These are phyloP conservation scores for Chalcosyrphus nemorum DNA, from an alignment of 2,888 invertebrate genomes.

Conservation along the genomic window DNA sequence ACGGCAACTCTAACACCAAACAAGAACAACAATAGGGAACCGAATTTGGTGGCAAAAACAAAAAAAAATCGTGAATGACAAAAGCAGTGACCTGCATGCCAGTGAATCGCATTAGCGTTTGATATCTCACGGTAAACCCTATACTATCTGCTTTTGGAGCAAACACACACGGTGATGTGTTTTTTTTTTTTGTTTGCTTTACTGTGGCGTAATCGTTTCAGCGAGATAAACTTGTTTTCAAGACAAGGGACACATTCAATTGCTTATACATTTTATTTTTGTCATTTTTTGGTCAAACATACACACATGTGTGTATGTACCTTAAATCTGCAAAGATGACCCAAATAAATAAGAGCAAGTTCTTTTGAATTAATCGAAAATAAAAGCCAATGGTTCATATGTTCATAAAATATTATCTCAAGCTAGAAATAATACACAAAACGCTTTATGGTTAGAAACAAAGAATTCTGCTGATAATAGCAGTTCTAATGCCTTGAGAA, in stretches of 20 bases:
- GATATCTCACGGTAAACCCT: constrained; percentile 10
- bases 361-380: background rate
- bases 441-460: background rate
- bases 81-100: constrained; percentile 8
- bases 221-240: constrained; percentile 46
- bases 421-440: background rate
- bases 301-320: too few species aligned
- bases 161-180: constrained; percentile 23
- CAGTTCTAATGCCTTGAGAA: background rate
- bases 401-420: background rate
- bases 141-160: constrained; percentile 38
- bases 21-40: background rate
- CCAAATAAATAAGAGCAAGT: constrained; percentile 19
- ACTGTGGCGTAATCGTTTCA: constrained; percentile 38
- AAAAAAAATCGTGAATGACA: background rate
- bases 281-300: background rate
- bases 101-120: constrained; percentile 19
- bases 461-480: background rate
- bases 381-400: background rate
- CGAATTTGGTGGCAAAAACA: constrained; percentile 13
- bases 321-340: constrained; percentile 38
- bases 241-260: constrained; percentile 14
- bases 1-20: too few species aligned
- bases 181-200: constrained; percentile 33
- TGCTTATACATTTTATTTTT: constrained; percentile 2